Evolutionary conservation across 2,113 vertebrate genomes (phyloP).

Genomic region (Fulmarus glacialis): DNA sequence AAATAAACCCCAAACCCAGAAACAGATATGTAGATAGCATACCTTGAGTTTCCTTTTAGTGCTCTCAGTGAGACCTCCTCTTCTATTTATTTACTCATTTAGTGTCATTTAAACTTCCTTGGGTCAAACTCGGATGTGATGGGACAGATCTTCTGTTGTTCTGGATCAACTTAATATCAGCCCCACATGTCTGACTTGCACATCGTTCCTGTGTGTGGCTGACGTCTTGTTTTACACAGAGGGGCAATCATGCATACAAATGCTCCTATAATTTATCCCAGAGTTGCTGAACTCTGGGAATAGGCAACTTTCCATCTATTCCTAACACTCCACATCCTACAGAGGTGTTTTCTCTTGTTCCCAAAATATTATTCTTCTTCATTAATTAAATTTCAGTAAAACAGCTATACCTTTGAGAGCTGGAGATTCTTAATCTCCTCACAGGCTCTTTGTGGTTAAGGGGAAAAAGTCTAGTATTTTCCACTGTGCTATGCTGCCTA

Average conservation of each 20-base stretch:
- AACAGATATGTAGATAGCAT: neutral
- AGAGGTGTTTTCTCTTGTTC: conserved; percentile 41
- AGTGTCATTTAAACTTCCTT: neutral
- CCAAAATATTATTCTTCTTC: conserved; percentile 55
- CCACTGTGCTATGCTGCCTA: neutral
- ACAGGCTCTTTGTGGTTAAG: neutral
- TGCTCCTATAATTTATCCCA: conserved; percentile 18
- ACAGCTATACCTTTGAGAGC: conserved; percentile 22
- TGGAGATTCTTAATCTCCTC: neutral
- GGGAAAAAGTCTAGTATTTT: neutral
- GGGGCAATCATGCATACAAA: conserved; percentile 7
- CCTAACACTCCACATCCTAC: neutral
- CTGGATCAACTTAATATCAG: neutral
- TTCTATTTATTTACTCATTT: neutral
- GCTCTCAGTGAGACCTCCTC: neutral
- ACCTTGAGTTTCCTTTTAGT: neutral
- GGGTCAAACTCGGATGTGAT: neutral
- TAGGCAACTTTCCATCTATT: conserved; percentile 12
- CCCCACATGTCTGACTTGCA: neutral
- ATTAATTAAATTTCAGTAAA: conserved; percentile 18
- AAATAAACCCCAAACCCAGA: neutral
- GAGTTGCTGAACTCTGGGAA: conserved; percentile 9
- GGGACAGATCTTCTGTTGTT: neutral
- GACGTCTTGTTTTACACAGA: neutral
- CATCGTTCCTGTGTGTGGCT: neutral